Percentiles rank a stretch among this genome's conserved stretches.
Evolutionary conservation across 1,140 invertebrate genomes (phyloP).

Genomic region (Papilio polyxenes): DNA sequence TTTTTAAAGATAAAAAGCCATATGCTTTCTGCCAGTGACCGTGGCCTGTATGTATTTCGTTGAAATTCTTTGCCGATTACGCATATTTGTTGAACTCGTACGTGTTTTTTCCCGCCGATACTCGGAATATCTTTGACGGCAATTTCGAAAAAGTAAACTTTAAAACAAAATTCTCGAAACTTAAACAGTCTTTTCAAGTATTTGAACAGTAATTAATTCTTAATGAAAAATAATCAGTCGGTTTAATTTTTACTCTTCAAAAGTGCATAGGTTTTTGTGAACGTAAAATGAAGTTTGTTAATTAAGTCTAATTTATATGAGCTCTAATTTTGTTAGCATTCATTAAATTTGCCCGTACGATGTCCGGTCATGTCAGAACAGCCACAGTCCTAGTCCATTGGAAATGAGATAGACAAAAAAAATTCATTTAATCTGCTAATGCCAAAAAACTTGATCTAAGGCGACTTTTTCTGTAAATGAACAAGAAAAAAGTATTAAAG

Average conservation of each 20-base stretch:
- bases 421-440: too few relatives aligned
- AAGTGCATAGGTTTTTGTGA: neutral
- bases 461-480: neutral
- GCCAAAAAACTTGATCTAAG: neutral
- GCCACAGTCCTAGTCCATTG: neutral
- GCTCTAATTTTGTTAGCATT: slow-evolving; percentile 1
- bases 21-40: neutral
- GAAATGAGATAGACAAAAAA: too few relatives aligned
- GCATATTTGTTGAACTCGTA: slow-evolving; percentile 19
- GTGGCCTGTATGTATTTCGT: slow-evolving; percentile 10
- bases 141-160: neutral
- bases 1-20: neutral
- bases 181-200: neutral
- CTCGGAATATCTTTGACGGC: neutral
- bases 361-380: neutral
- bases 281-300: neutral
- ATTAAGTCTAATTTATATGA: neutral
- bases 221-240: neutral
- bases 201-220: neutral
- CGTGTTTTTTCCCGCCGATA: slow-evolving; percentile 12
- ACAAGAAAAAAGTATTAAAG: neutral
- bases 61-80: slow-evolving; percentile 17
- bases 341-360: neutral
- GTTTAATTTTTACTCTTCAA: neutral
- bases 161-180: neutral